Evolutionary conservation across 1,140 invertebrate species (phyloP).

Genomic region (Daktulosphaira vitifoliae): DNA sequence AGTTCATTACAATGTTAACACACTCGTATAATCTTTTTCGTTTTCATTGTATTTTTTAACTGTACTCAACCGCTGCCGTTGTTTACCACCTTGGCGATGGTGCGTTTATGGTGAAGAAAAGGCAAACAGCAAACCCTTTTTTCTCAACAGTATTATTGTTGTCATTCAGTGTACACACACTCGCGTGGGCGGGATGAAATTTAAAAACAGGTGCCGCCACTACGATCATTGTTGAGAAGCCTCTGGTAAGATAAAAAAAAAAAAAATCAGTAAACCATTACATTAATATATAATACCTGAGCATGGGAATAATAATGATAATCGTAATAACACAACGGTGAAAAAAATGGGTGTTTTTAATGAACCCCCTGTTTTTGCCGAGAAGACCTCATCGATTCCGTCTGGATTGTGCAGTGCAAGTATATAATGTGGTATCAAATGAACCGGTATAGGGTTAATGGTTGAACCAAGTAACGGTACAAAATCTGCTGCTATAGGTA

Average conservation of each 20-base stretch:
- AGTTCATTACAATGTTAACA: too few species aligned
- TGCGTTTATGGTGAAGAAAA: conserved; percentile 16
- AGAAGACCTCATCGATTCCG: conserved; percentile 1
- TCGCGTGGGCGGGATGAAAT: conserved; percentile 29
- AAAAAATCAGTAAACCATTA: conserved; percentile 26
- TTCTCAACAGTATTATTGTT: not conserved
- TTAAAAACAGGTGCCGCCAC: conserved; percentile 25
- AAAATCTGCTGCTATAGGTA: not conserved
- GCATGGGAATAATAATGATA: conserved; percentile 17
- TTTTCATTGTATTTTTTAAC: too few species aligned
- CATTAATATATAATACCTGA: not conserved
- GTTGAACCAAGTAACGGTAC: not conserved
- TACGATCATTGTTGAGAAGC: conserved; percentile 12
- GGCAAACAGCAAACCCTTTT: conserved; percentile 26
- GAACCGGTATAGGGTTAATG: conserved; percentile 19
- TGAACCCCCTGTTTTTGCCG: not conserved
- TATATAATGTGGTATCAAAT: not conserved
- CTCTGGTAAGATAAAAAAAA: not conserved
- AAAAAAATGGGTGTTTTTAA: conserved; percentile 29
- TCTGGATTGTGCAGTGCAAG: not conserved
- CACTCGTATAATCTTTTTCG: too few species aligned
- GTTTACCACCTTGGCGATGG: conserved; percentile 4
- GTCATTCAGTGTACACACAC: conserved; percentile 2
- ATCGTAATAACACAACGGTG: conserved; percentile 24
- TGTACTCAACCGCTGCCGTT: too few species aligned